These are phyloP conservation scores for Blastomussa wellsi DNA, from an alignment of 92 coral and sea anemone species.

Conservation along the genomic window DNA sequence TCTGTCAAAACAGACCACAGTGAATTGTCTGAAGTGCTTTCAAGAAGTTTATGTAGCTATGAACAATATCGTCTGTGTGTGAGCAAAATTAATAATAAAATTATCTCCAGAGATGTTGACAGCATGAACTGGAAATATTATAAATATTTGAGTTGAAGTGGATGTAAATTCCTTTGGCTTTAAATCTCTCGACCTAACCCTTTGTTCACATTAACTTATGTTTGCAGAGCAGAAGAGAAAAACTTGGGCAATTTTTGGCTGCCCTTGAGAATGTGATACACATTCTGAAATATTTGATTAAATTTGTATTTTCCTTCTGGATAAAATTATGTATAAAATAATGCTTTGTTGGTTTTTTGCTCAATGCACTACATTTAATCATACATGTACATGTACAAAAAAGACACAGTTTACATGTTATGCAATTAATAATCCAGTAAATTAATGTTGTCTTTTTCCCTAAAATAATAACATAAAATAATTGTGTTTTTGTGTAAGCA, in stretches of 20 bases:
- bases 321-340: not conserved
- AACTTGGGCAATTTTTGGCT: not conserved
- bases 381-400: too few species aligned
- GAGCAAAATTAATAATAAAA: constrained; percentile 10
- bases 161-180: not conserved
- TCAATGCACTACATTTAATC: too few species aligned
- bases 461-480: too few species aligned
- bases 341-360: not conserved
- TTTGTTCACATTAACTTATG: not conserved
- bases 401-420: too few species aligned
- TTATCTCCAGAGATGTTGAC: constrained; percentile 15
- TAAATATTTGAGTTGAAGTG: constrained; percentile 27
- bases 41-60: constrained; percentile 7
- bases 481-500: too few species aligned
- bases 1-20: not conserved
- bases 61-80: not conserved
- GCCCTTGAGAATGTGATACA: not conserved
- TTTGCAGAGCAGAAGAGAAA: not conserved
- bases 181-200: not conserved
- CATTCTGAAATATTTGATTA: not conserved
- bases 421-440: too few species aligned
- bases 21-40: not conserved
- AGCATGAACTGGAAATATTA: not conserved
- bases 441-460: too few species aligned
- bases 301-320: not conserved